Conservation (phyloP, 1,140 invertebrate species). For the Drosophila kikkawai region DNA sequence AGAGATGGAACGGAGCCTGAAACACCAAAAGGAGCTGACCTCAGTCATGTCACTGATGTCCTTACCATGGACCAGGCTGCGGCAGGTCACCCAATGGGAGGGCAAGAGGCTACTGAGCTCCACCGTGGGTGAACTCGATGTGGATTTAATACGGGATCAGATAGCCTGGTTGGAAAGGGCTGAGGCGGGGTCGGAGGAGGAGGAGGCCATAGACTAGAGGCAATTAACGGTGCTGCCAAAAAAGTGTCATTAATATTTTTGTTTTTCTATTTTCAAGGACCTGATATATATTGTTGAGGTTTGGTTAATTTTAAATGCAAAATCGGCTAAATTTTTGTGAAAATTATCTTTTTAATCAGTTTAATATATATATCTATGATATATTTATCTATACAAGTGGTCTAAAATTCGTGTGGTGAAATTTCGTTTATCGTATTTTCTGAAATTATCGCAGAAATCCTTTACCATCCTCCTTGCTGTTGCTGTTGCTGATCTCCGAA, state of each 20-base stretch:
- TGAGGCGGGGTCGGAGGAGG: conserved; percentile 6
- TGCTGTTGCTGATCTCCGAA: conserved; percentile 24
- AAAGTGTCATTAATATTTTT: neutral
- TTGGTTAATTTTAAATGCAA: neutral
- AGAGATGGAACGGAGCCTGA: neutral
- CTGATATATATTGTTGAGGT: neutral
- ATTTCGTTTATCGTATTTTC: conserved; percentile 36
- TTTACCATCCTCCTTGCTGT: conserved; percentile 17
- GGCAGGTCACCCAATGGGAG: conserved; percentile 7
- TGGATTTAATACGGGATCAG: neutral
- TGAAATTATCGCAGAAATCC: neutral
- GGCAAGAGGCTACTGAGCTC: neutral
- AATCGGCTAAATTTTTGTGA: neutral
- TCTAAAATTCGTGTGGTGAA: neutral
- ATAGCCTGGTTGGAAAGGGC: neutral
- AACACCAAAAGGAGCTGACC: neutral
- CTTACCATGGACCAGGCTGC: conserved; percentile 29
- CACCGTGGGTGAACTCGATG: neutral
- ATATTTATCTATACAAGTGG: neutral
- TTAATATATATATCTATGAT: neutral
- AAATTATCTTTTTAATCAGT: neutral
- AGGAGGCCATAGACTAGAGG: conserved; percentile 9
- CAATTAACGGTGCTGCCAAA: neutral
- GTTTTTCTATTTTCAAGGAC: neutral
- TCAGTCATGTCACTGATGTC: conserved; percentile 52